Base-by-base conservation (phyloP, 2,888 invertebrate species). In the Eustalomyia histrio region DNA sequence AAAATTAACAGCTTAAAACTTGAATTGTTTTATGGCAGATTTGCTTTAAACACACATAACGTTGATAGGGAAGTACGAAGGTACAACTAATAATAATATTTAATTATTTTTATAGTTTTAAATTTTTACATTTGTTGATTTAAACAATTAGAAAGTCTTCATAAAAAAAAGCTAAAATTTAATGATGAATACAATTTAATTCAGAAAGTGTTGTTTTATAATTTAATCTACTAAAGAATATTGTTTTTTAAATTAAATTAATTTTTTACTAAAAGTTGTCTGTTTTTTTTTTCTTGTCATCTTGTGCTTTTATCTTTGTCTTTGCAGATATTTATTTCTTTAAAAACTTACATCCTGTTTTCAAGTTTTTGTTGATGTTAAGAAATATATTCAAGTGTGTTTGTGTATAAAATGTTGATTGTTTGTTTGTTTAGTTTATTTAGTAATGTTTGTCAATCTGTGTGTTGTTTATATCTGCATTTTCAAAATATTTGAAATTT, bases 381-480 rank as follows among this genome's bases (percentile, higher is more conserved):
- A 43, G 65, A 71, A 71, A 65, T 65, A 50, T 79, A 74, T 75
- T 43, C 55, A 17, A 12, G 35, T 52, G 47, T 57, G 55, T 67
- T 57, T 74, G 2, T 29, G 29, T 76, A 64, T 61, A 43, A 63
- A 72, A 63, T 47, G 39, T 53, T 71, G 50, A 6, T 75, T 61
- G 68, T 43, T 55, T 61, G 50, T 9, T 75, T 61, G 68, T 43
- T 55, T 61, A 60, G 60, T 65, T 74, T 55, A 57, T 65, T 65
- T 55, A 5, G 10, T 39, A 58, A 63, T 84, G 84, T 84, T 84
- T 83, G 79, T 81, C 84, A 84, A 83, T 82, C 83, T 83, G 84
- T 80, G 75, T 58, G 24, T 75, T 76, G 35, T 63, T 74, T 63
- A 55, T 58, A 75, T 10, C 6, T 79, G 75, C 71, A 82, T 68